A percentile compares a stretch with the other conserved stretches of the same genome.
These are phyloP conservation scores for Xiphophorus birchmanni DNA, from an alignment of 2,797 vertebrate species.

Conservation along the genomic window DNA sequence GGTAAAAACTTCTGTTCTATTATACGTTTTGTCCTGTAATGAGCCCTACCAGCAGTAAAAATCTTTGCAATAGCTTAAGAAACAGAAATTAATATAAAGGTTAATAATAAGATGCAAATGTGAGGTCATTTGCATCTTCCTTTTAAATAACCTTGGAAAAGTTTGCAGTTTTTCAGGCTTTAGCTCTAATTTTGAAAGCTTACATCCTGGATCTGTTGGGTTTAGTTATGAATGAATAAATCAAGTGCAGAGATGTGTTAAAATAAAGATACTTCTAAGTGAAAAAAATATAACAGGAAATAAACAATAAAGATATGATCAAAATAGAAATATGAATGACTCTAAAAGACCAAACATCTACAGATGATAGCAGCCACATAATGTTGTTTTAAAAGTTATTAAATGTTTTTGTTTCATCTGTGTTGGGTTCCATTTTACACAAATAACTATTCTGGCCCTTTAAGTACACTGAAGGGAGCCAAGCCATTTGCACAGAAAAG, in stretches of 20 bases:
- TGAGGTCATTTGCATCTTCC: neutral
- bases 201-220: neutral
- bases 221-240: neutral
- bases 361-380: neutral
- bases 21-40: neutral
- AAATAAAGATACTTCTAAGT: too few species aligned
- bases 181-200: neutral
- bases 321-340: neutral
- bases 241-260: neutral
- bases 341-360: neutral
- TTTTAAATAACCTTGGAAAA: neutral
- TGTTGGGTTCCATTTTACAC: neutral
- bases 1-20: neutral
- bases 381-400: neutral
- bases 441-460: neutral
- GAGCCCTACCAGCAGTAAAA: neutral
- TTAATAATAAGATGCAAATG: too few species aligned
- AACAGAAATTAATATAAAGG: too few species aligned
- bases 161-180: neutral
- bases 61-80: neutral
- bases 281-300: neutral
- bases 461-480: neutral
- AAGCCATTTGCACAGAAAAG: neutral
- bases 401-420: neutral
- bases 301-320: neutral